These are phyloP conservation scores for Aleiodes alternator DNA, from an alignment of 2,888 invertebrate species.

Conservation along the genomic window DNA sequence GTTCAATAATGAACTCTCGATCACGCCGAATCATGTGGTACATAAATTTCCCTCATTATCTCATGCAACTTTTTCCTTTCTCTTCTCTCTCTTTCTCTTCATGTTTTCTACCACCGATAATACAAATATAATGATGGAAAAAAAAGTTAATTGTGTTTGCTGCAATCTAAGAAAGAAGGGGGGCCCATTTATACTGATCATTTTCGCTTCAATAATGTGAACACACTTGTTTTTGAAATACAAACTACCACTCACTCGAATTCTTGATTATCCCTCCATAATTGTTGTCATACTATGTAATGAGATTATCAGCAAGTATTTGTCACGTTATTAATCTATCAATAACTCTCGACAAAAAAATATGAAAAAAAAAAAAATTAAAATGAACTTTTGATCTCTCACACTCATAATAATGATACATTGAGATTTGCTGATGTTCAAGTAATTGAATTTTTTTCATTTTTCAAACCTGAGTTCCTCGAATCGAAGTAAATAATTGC, in stretches of 20 bases:
- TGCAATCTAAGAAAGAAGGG: slow-evolving; percentile 12
- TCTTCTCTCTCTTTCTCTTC: neutral
- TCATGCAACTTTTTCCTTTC: neutral
- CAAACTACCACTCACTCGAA: too few species aligned
- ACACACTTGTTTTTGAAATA: neutral
- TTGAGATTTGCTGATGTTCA: too few species aligned
- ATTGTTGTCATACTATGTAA: slow-evolving; percentile 12
- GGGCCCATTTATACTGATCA: slow-evolving; percentile 4
- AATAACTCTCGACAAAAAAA: slow-evolving; percentile 9
- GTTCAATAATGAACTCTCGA: slow-evolving; percentile 17
- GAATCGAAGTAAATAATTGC: neutral
- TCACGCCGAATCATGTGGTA: slow-evolving; percentile 16
- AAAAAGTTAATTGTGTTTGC: neutral
- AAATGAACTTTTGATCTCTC: too few species aligned
- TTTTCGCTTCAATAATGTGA: neutral
- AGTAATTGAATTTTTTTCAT: neutral
- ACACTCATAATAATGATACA: neutral
- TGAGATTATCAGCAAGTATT: slow-evolving; percentile 18
- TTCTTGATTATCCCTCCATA: neutral
- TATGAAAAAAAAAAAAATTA: neutral
- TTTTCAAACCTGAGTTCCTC: neutral
- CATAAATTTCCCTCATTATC: slow-evolving; percentile 25
- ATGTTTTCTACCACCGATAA: neutral
- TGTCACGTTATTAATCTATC: slow-evolving; percentile 10
- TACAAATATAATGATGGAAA: too few species aligned